Conservation (phyloP, 2,113 vertebrate species). For the Trematocara unimaculatum region DNA sequence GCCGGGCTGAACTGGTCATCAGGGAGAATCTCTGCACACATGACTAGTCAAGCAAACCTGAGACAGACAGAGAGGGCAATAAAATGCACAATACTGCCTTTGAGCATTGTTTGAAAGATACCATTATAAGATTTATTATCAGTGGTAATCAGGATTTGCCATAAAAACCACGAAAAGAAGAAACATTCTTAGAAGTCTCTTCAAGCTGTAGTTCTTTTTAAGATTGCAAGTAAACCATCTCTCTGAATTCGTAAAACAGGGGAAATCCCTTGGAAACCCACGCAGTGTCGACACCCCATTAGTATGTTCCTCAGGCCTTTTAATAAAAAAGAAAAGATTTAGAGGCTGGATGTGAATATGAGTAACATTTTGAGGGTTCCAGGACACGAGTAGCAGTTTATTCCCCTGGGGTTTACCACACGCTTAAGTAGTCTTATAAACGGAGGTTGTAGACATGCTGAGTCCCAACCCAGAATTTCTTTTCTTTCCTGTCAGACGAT, state of each 20-base stretch:
- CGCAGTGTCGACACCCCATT: neutral
- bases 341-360: neutral
- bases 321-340: neutral
- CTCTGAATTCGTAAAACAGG: neutral
- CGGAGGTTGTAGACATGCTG: constrained; percentile 1
- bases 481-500: neutral
- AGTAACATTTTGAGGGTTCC: neutral
- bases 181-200: neutral
- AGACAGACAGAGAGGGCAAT: constrained; percentile 9
- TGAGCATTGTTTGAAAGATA: constrained; percentile 23
- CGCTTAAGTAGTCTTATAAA: constrained; percentile 11
- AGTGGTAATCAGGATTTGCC: neutral
- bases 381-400: neutral
- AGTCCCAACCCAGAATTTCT: neutral
- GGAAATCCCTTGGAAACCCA: neutral
- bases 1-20: constrained; percentile 30
- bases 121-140: neutral
- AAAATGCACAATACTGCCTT: constrained; percentile 42
- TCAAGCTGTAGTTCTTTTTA: neutral
- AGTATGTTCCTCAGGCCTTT: neutral
- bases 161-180: neutral
- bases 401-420: constrained; percentile 33
- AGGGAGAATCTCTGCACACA: constrained; percentile 51
- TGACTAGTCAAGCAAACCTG: constrained; percentile 56
- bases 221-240: neutral